phyloP scores from a whole-genome alignment of 2,797 vertebrate genomes.

The Cuniculus paca region DNA sequence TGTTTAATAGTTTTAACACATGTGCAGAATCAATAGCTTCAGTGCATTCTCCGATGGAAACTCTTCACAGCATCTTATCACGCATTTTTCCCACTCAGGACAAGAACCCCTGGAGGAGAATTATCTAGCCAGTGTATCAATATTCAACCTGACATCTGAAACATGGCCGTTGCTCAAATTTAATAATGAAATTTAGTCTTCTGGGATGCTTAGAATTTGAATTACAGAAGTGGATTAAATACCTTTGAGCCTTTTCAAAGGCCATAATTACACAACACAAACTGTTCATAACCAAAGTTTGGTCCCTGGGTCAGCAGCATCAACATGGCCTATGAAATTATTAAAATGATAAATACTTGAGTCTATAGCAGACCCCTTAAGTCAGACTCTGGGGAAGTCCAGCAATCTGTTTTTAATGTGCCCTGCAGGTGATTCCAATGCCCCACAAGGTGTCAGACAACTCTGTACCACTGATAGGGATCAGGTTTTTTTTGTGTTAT shows the following conservation, averaged over 20 bases:
- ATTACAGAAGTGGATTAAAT: constrained; percentile 46
- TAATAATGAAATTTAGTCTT: constrained; percentile 57
- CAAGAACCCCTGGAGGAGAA: not conserved
- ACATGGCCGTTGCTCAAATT: not conserved
- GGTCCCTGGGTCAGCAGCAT: not conserved
- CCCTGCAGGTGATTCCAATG: not conserved
- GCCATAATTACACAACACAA: not conserved
- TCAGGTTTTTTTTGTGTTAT: not conserved
- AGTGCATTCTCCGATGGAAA: not conserved
- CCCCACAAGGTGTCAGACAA: not conserved
- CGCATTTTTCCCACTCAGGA: not conserved
- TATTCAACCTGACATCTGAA: not conserved
- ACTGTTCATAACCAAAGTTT: constrained; percentile 15
- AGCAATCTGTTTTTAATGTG: not conserved
- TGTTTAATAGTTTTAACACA: not conserved
- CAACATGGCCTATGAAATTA: not conserved
- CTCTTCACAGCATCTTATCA: not conserved
- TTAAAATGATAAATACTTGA: not conserved
- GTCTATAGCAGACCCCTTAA: not conserved
- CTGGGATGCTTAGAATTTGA: constrained; percentile 60
- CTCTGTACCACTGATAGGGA: not conserved
- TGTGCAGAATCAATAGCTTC: not conserved
- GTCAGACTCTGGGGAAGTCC: not conserved
- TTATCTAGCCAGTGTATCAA: not conserved
- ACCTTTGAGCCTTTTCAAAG: constrained; percentile 44